These are phyloP conservation scores for Phenacoccus solenopsis DNA, from an alignment of 1,140 invertebrate genomes.

Conservation along the genomic window DNA sequence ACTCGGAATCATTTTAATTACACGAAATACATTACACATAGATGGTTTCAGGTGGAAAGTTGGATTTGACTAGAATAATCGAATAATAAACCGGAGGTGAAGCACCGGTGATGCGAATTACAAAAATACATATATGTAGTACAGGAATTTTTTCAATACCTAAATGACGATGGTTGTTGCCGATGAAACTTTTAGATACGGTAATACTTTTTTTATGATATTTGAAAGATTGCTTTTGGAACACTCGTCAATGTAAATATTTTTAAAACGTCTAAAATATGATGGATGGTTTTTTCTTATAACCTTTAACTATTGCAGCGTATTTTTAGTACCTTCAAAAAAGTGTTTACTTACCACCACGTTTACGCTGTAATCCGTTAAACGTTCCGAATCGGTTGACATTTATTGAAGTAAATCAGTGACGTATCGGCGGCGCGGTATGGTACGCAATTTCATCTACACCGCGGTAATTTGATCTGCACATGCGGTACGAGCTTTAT, in stretches of 20 bases:
- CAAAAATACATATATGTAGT: no score
- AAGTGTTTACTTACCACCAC: not conserved
- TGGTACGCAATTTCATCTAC: not conserved
- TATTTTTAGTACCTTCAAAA: not conserved
- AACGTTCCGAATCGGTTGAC: not conserved
- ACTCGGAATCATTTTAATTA: no score
- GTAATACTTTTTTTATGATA: no score
- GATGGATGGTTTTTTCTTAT: not conserved
- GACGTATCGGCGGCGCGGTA: not conserved
- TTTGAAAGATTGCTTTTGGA: not conserved
- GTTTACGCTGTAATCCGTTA: not conserved
- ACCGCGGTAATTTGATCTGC: not conserved
- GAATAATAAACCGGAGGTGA: no score
- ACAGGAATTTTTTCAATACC: no score
- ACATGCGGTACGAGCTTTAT: no score
- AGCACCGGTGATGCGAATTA: no score
- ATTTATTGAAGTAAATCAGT: not conserved
- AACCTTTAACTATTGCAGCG: not conserved
- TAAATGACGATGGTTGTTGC: no score
- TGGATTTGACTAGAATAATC: no score
- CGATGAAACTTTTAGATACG: no score
- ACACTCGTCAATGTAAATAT: slow-evolving; percentile 2
- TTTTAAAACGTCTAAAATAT: slow-evolving; percentile 3
- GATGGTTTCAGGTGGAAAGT: no score
- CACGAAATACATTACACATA: no score